phyloP scores from a whole-genome alignment of 2,797 vertebrate genomes.

The Hemitrygon akajei region DNA sequence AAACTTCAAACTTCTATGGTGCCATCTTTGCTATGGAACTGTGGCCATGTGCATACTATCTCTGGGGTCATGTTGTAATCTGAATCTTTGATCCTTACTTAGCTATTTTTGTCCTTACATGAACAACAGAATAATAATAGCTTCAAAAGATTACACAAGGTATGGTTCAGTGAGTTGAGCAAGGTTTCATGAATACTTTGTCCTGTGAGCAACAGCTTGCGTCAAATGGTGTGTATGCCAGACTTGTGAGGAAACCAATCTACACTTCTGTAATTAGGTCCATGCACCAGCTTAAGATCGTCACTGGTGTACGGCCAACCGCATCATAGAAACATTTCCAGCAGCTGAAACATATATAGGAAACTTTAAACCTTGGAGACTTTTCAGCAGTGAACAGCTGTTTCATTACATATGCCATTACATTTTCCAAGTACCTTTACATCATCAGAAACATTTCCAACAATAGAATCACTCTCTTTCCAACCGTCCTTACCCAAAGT shows the following conservation, averaged over 20 bases:
- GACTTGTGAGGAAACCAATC: not conserved
- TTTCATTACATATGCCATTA: constrained; percentile 1
- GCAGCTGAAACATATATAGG: not conserved
- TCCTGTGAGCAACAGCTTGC: not conserved
- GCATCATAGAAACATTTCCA: constrained; percentile 3
- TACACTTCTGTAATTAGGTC: not conserved
- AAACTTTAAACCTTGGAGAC: constrained; percentile 20
- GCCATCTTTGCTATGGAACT: not conserved
- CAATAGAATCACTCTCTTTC: not conserved
- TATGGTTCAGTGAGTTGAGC: not conserved
- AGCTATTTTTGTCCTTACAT: not conserved
- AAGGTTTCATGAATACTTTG: not conserved
- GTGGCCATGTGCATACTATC: not conserved
- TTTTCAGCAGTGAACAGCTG: not conserved
- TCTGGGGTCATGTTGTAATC: not conserved
- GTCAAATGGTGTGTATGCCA: not conserved
- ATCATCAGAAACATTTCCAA: constrained; percentile 17
- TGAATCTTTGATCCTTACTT: not conserved
- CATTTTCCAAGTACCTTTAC: constrained; percentile 33
- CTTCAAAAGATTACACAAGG: not conserved
- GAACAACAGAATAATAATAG: not conserved
- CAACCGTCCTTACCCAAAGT: not conserved
- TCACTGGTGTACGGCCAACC: not conserved
- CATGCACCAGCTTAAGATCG: not conserved
- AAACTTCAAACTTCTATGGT: not conserved